Evolutionary conservation across 1,140 invertebrate genomes (phyloP), one percentile per base, ranked within the genome.

Genomic region (Sogatella furcifera): DNA sequence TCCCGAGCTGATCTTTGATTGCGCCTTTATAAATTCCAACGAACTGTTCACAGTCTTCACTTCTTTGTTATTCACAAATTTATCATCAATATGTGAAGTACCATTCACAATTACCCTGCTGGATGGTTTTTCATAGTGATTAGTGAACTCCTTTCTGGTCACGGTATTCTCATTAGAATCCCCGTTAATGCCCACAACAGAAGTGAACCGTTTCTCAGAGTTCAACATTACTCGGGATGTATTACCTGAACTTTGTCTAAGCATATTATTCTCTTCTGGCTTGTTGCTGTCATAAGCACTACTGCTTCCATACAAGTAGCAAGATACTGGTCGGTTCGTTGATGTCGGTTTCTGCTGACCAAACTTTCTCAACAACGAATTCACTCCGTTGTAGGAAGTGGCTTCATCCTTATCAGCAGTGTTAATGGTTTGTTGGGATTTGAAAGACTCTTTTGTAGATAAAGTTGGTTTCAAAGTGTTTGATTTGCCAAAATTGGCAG

Each of bases 201-300:
- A 71, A 0, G 67, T 71, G 22, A 68, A 72, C 46, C 54, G 69
- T 34, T 63, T 65, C 8, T 52, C 22, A 17, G 55, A 31, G 14
- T 59, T 49, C 44, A 49, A 28, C 14, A 52, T 34, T 15, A 41
- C 55, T 13, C 22, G 17, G 28, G 31, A 17, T 57, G 46, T 24
- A 21, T 43, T 15, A 17, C 46, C 24, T 5, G 49, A 13, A n/a
- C 10, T 49, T 28, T 14, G 17, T 41, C 8, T 52, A 38, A 2
- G 11, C 52, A 38, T 10, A 42, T 42, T 24, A 13, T 43, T 15
- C 22, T 41, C 38, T 61, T 56, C 34, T 58, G 52, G 5, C 54
- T 55, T 55, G 15, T 31, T 53, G 22, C 24, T n/a, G 31, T 22
- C 19, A 28, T 53, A 22, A 22, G 34, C 34, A 38, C 9, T 14